A percentile compares a stretch with the other conserved stretches of the same genome.
These are phyloP conservation scores for Zhuqinia jingwanae DNA, from an alignment of 2,888 invertebrate genomes.

Conservation along the genomic window DNA sequence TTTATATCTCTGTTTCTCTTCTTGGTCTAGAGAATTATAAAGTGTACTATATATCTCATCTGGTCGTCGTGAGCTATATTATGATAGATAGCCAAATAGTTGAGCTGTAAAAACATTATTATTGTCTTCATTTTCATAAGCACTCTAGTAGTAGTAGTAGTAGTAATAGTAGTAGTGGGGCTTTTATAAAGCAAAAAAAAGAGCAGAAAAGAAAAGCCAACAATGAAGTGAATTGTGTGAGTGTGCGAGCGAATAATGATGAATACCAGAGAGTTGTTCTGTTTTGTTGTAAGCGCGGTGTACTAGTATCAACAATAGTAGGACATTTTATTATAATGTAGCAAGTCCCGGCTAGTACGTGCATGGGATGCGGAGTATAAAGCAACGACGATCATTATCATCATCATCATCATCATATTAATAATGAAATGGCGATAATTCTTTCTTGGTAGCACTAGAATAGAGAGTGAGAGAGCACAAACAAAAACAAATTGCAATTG, in stretches of 20 bases:
- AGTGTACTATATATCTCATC: slow-evolving; percentile 1
- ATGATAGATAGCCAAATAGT: slow-evolving; percentile 13
- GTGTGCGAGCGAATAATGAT: neutral
- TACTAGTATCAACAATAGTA: slow-evolving; percentile 23
- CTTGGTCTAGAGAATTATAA: slow-evolving; percentile 22
- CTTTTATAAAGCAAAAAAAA: neutral
- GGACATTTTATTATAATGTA: slow-evolving; percentile 38
- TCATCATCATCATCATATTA: neutral
- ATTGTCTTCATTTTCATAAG: neutral
- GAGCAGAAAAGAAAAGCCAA: slow-evolving; percentile 32
- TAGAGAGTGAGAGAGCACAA: slow-evolving; percentile 32
- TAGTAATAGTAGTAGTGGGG: no score
- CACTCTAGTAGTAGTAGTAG: no score
- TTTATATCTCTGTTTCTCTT: neutral
- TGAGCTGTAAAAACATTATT: slow-evolving; percentile 27
- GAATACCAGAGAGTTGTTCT: slow-evolving; percentile 3
- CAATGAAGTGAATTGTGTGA: neutral
- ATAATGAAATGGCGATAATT: slow-evolving; percentile 36
- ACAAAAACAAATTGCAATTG: slow-evolving; percentile 59
- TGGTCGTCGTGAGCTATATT: slow-evolving; percentile 2
- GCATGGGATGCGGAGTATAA: neutral
- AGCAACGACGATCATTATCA: neutral
- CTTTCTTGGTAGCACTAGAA: neutral
- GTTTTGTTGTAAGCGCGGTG: neutral
- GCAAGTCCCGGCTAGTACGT: neutral